Percentiles rank a stretch among this genome's conserved stretches.
phyloP scores from a whole-genome alignment of 2,797 vertebrate genomes.

The Paguma larvata region DNA sequence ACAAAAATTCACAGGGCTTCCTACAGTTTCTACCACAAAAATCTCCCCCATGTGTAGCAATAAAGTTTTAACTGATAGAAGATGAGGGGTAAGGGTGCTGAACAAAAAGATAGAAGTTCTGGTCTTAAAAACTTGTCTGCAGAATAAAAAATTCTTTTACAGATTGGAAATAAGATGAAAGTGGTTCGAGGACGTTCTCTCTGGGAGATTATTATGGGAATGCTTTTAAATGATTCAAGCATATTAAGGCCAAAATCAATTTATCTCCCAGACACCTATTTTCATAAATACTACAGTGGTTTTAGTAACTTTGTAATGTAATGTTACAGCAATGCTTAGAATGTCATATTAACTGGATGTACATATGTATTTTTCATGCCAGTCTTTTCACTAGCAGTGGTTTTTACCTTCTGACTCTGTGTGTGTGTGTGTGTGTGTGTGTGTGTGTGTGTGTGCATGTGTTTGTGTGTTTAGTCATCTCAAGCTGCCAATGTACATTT shows the following conservation, averaged over 20 bases:
- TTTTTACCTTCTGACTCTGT: background rate
- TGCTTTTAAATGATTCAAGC: background rate
- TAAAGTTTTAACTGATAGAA: background rate
- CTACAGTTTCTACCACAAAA: slow-evolving; percentile 12
- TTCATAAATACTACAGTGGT: background rate
- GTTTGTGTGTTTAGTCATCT: background rate
- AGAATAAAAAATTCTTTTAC: background rate
- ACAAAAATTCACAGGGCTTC: background rate
- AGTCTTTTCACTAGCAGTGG: background rate
- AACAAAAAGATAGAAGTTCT: slow-evolving; percentile 13
- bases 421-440: background rate
- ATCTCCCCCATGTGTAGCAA: background rate
- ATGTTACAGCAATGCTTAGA: background rate
- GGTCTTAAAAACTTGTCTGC: background rate
- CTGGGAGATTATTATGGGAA: background rate
- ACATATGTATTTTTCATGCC: background rate
- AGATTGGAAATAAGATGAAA: background rate
- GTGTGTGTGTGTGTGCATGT: background rate
- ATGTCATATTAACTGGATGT: background rate
- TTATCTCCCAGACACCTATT: background rate
- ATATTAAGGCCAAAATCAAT: background rate
- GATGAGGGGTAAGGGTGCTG: background rate
- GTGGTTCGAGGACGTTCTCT: background rate
- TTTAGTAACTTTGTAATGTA: background rate
- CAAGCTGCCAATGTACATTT: background rate